A percentile compares a stretch with the other conserved stretches of the same genome.
Evolutionary conservation across 2,888 invertebrate genomes (phyloP).

Genomic region (Molanna angustata): DNA sequence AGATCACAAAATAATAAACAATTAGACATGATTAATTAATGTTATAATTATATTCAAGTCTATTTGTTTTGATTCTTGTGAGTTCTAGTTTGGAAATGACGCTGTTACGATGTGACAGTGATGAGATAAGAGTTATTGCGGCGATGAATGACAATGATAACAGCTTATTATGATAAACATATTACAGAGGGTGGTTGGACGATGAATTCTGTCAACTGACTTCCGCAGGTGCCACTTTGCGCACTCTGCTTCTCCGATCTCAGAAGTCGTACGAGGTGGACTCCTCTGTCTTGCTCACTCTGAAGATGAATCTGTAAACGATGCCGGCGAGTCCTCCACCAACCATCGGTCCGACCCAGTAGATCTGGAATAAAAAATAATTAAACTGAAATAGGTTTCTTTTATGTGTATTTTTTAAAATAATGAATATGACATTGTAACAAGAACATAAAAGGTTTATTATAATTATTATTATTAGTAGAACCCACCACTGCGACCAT

Average conservation of each 20-base stretch:
- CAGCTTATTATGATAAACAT: not conserved
- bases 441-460: too few relatives aligned
- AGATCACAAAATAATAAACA: too few relatives aligned
- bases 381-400: too few relatives aligned
- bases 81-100: too few relatives aligned
- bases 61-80: too few relatives aligned
- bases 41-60: too few relatives aligned
- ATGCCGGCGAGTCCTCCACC: conserved; percentile 75
- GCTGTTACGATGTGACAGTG: not conserved
- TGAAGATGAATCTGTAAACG: conserved; percentile 68
- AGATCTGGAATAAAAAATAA: conserved; percentile 60
- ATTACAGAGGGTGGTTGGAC: conserved; percentile 34
- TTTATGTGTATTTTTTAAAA: too few relatives aligned
- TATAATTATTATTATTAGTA: too few relatives aligned
- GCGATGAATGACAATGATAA: not conserved
- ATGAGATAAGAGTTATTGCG: not conserved
- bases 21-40: too few relatives aligned
- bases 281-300: conserved; percentile 69
- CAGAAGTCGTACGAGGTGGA: conserved; percentile 76
- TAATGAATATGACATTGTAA: too few relatives aligned
- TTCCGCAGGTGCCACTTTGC: conserved; percentile 22
- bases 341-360: conserved; percentile 82
- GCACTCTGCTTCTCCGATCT: conserved; percentile 16
- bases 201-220: conserved; percentile 12
- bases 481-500: too few relatives aligned